Percentiles rank a stretch among this genome's conserved stretches.
Conservation (phyloP, 1,140 invertebrate genomes). For the Monomorium pharaonis region DNA sequence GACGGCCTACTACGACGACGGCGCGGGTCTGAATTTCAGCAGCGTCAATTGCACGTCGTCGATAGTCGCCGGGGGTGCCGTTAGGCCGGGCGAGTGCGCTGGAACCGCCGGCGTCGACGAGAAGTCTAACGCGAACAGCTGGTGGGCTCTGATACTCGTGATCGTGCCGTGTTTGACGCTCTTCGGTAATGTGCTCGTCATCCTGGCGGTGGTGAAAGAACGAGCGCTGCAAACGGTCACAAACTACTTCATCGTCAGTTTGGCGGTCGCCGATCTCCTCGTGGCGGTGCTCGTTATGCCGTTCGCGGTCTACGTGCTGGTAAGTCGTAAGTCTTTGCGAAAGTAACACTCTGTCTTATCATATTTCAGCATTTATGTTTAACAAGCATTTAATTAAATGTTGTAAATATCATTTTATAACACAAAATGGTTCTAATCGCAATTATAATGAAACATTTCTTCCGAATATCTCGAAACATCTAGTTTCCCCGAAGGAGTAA, state of each 20-base stretch:
- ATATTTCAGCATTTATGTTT: background rate
- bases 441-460: background rate
- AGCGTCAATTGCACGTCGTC: slow-evolving; percentile 76
- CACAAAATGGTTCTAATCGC: background rate
- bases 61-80: slow-evolving; percentile 81
- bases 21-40: slow-evolving; percentile 72
- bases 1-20: slow-evolving; percentile 79
- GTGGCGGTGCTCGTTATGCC: slow-evolving; percentile 99
- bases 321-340: slow-evolving; percentile 69
- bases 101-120: slow-evolving; percentile 67
- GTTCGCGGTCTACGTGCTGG: slow-evolving; percentile 96
- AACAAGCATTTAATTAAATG: background rate
- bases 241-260: slow-evolving; percentile 99
- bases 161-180: slow-evolving; percentile 97
- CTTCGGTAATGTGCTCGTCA: slow-evolving; percentile 98
- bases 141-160: slow-evolving; percentile 94
- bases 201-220: slow-evolving; percentile 96
- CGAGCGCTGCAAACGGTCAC: slow-evolving; percentile 96
- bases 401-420: no score
- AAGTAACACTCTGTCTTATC: background rate
- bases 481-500: background rate
- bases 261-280: slow-evolving; percentile 98
- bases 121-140: slow-evolving; percentile 87
- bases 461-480: background rate
- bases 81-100: slow-evolving; percentile 62